Evolutionary conservation across 2,113 vertebrate genomes (phyloP).

Genomic region (Poeciliopsis prolifica): DNA sequence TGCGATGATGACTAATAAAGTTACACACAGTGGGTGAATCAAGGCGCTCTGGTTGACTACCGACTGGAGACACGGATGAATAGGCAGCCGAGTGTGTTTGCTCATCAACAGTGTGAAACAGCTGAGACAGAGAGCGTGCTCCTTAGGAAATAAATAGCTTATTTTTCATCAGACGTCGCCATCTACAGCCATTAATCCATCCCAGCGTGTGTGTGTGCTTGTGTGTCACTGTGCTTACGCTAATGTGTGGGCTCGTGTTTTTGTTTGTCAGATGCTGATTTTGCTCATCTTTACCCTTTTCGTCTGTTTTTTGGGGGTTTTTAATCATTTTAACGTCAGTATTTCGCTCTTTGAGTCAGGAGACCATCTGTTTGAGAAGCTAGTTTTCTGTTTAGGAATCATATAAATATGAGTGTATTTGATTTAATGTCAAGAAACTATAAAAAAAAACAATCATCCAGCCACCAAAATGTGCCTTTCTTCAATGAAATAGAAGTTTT

Average conservation of each 20-base stretch:
- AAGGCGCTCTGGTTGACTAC: constrained; percentile 30
- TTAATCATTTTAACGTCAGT: constrained; percentile 10
- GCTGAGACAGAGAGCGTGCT: constrained; percentile 14
- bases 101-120: constrained; percentile 34
- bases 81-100: constrained; percentile 41
- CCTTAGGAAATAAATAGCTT: constrained; percentile 9
- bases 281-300: constrained; percentile 37
- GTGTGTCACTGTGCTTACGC: constrained; percentile 15
- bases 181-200: constrained; percentile 43
- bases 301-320: constrained; percentile 30
- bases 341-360: background rate
- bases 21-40: constrained; percentile 48
- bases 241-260: constrained; percentile 24
- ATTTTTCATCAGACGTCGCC: constrained; percentile 12
- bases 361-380: background rate
- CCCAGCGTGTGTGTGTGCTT: constrained; percentile 52
- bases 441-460: background rate
- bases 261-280: constrained; percentile 18
- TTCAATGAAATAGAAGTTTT: too few relatives aligned
- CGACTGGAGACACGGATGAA: constrained; percentile 50
- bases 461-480: background rate
- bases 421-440: background rate
- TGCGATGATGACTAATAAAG: constrained; percentile 61
- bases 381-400: background rate
- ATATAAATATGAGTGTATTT: background rate